Evolutionary conservation across 2,888 invertebrate genomes (phyloP), one percentile per base, ranked within the genome.

Genomic region (Diaprepes abbreviatus): DNA sequence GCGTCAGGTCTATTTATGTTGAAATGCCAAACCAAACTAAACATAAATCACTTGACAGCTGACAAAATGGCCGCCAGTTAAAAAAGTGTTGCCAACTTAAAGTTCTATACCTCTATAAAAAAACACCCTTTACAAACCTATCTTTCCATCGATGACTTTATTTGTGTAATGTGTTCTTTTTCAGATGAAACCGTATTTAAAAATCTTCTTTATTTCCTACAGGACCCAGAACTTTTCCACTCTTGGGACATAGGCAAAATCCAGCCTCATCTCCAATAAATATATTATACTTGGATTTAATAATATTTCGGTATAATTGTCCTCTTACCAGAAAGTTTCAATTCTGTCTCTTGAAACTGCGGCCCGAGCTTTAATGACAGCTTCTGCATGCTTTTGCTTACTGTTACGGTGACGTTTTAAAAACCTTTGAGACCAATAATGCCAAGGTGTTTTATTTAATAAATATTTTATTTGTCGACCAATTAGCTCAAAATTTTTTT

Each of bases 221-320:
- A 19, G 48, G 74, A 48, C 24, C 75, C 33, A 14, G 40, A 38
- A 70, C 70, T 59, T 58, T 74, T 12, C 74, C 74, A 17, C 69
- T 71, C 45, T 74, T 72, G 16, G 71, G 71, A 69, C 80, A 79
- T 7, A 82, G 66, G 45, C 73, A 72, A 67, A 82, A 81, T 48
- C 78, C 77, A 4, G 79, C 76, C 70, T 81, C 81, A 62, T 81
- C 79, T 14, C 77, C 78, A 69, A 81, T 80, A 4, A 79, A 76
- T 19, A 79, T 77, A 50, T 77, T 72, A 63, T n/a, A n/a, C 58
- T 57, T 3, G 77, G 75, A 40, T 75, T 68, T 24, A 69, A 69
- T 7, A 78, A 71, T 65, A 79, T 75, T 59, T 78, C 76, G 65
- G 38, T 54, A 52, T 71, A 70, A 10, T 75, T 43, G 69, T 69